phyloP scores from a whole-genome alignment of 2,888 invertebrate species.

The Drosophila buzzatii region DNA sequence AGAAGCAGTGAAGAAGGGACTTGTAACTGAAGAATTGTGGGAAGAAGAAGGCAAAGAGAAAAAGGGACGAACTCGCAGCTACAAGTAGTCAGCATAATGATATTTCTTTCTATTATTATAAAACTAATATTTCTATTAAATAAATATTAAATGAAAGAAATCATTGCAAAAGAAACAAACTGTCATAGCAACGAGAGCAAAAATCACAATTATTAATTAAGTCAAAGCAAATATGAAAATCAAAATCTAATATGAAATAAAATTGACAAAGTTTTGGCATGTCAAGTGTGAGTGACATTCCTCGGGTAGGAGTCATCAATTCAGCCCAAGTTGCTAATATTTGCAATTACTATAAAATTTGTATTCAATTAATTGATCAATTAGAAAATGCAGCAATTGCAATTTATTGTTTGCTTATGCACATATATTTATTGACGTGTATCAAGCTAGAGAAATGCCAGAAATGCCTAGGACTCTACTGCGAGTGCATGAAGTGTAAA shows the following conservation, averaged over 20 bases:
- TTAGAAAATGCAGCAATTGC: constrained; percentile 2
- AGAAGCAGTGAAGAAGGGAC: too few relatives aligned
- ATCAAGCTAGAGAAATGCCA: neutral
- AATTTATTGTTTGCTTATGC: constrained; percentile 10
- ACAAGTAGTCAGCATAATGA: too few relatives aligned
- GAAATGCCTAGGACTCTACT: neutral
- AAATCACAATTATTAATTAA: neutral
- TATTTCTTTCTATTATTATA: too few relatives aligned
- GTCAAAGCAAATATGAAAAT: neutral
- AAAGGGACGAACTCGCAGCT: too few relatives aligned
- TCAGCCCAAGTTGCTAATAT: neutral
- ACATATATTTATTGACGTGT: neutral
- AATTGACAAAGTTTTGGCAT: neutral
- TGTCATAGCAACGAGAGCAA: too few relatives aligned
- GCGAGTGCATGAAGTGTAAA: neutral
- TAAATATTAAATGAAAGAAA: too few relatives aligned
- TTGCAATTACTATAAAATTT: neutral
- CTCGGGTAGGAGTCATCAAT: neutral
- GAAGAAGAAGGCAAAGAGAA: too few relatives aligned
- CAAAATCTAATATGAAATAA: neutral
- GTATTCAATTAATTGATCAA: constrained; percentile 19
- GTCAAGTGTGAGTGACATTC: neutral
- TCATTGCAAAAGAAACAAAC: too few relatives aligned
- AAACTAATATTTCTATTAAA: too few relatives aligned
- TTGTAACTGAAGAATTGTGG: too few relatives aligned